These are phyloP conservation scores for Porites australiensis DNA, from an alignment of 64 coral and sea anemone species.

Conservation along the genomic window DNA sequence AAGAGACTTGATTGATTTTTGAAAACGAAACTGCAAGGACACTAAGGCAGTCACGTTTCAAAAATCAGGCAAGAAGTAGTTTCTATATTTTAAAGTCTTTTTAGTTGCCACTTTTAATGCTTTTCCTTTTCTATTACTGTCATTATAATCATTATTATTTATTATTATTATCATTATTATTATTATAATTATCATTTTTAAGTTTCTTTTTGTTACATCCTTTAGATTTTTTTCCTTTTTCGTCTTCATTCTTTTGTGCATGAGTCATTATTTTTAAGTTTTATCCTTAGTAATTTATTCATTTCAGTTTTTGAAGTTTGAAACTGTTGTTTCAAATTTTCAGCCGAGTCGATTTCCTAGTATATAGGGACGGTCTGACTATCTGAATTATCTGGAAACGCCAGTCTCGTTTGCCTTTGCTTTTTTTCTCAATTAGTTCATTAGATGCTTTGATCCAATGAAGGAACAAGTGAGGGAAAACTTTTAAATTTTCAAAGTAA, in stretches of 20 bases:
- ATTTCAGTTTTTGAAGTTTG: neutral
- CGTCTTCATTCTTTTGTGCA: neutral
- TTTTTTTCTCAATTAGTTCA: neutral
- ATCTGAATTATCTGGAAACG: too few relatives aligned
- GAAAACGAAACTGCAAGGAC: too few relatives aligned
- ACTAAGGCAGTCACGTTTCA: neutral
- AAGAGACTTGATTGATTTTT: too few relatives aligned
- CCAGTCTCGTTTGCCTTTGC: too few relatives aligned
- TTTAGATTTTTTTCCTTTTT: neutral
- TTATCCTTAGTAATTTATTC: neutral
- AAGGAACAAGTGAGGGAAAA: neutral
- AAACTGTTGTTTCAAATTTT: neutral
- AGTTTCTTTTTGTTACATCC: neutral
- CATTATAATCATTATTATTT: conserved; percentile 9
- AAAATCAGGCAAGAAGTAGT: neutral
- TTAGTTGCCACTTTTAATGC: neutral
- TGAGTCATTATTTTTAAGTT: neutral
- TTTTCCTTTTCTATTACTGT: neutral
- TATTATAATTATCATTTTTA: conserved; percentile 2
- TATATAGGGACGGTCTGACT: too few relatives aligned
- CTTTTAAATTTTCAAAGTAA: neutral
- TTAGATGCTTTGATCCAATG: neutral
- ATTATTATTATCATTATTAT: neutral
- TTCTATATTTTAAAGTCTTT: neutral
- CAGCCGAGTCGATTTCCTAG: neutral